Conservation (phyloP, 2,888 invertebrate genomes). For the Rotaria macrura region DNA sequence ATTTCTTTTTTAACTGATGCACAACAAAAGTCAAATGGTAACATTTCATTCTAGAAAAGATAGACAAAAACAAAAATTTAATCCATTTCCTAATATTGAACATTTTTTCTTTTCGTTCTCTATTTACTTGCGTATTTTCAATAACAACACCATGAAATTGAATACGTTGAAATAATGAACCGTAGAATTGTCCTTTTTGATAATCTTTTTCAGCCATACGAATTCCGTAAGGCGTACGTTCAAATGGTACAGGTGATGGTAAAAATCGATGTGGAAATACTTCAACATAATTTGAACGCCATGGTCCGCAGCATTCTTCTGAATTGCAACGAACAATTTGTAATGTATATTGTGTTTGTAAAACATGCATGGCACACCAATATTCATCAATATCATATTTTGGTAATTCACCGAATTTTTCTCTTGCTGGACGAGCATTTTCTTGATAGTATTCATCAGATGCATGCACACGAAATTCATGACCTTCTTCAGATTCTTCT, state of each 20-base stretch:
- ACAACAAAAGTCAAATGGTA: constrained; percentile 17
- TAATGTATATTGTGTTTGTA: constrained; percentile 21
- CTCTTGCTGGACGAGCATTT: neutral
- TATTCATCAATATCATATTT: constrained; percentile 20
- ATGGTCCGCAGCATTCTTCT: neutral
- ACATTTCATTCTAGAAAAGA: neutral
- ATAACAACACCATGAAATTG: constrained; percentile 18
- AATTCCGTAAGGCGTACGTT: constrained; percentile 1
- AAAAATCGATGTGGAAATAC: constrained; percentile 20
- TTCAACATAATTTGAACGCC: constrained; percentile 21
- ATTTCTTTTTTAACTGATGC: constrained; percentile 18
- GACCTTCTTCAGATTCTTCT: constrained; percentile 20
- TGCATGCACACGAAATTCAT: neutral
- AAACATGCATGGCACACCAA: constrained; percentile 20
- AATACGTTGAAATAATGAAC: constrained; percentile 19
- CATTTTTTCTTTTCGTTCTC: neutral
- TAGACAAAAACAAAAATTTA: no score
- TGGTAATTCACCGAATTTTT: neutral
- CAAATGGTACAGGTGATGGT: constrained; percentile 19
- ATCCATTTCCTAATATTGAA: neutral
- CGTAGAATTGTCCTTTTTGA: constrained; percentile 22
- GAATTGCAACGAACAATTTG: constrained; percentile 18
- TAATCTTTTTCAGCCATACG: constrained; percentile 21
- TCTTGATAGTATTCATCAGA: constrained; percentile 6
- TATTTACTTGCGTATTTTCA: neutral